phyloP scores from a whole-genome alignment of 2,797 vertebrate genomes.

The Hyperoplus lanceolatus region DNA sequence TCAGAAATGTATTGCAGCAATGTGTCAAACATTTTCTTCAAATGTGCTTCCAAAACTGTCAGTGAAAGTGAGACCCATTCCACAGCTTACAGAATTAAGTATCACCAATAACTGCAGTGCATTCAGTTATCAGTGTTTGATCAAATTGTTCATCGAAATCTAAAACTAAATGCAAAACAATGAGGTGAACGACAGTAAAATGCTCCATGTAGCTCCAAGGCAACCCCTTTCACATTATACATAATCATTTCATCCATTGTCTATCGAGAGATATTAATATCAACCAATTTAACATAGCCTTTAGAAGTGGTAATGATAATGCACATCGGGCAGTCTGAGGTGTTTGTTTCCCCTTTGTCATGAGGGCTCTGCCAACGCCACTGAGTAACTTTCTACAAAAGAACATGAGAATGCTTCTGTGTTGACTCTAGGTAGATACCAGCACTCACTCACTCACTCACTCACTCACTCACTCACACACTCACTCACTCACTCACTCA shows the following conservation, averaged over 20 bases:
- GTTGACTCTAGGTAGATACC: slow-evolving; percentile 19
- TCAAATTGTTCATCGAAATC: not conserved
- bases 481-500: not conserved
- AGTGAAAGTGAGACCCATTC: not conserved
- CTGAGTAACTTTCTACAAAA: slow-evolving; percentile 17
- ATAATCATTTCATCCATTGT: not conserved
- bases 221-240: not conserved
- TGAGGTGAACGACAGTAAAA: not conserved
- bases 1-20: not conserved
- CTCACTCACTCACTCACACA: slow-evolving; percentile 31
- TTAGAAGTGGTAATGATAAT: not conserved
- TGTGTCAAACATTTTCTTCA: not conserved
- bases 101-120: not conserved
- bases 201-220: not conserved
- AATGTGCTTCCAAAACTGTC: slow-evolving; percentile 1
- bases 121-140: slow-evolving; percentile 12
- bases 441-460: slow-evolving; percentile 28
- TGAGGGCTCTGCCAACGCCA: slow-evolving; percentile 3
- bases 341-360: slow-evolving; percentile 1
- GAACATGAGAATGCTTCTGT: slow-evolving; percentile 27
- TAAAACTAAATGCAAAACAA: not conserved
- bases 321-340: not conserved
- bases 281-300: not conserved
- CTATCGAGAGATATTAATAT: not conserved
- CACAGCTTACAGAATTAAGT: slow-evolving; percentile 1